phyloP scores from a whole-genome alignment of 2,888 invertebrate genomes.

The Busseola fusca region DNA sequence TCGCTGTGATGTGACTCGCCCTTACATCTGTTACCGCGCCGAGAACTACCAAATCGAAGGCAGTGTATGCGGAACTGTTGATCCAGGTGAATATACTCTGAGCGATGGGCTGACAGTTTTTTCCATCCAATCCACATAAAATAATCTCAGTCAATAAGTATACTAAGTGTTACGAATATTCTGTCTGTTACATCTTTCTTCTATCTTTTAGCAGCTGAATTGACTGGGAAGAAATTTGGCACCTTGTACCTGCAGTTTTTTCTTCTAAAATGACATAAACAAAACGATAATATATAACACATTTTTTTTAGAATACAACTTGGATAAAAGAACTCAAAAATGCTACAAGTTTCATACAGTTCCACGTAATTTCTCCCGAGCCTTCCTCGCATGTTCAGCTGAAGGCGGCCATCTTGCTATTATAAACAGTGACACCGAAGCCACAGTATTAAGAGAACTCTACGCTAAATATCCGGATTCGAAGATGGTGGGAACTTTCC shows the following conservation, averaged over 20 bases:
- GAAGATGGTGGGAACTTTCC: neutral
- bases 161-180: no score
- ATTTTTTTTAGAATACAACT: conserved; percentile 17
- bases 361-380: no score
- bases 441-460: conserved; percentile 59
- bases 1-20: no score
- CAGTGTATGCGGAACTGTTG: conserved; percentile 56
- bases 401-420: no score
- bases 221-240: no score
- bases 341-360: conserved; percentile 78
- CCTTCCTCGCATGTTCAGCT: no score
- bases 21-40: conserved; percentile 55
- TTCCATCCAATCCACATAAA: no score
- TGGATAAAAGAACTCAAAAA: conserved; percentile 52
- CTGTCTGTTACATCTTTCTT: no score
- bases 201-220: no score
- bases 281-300: neutral
- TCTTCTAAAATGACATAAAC: neutral
- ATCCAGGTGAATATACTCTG: conserved; percentile 26
- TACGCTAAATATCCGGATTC: conserved; percentile 8
- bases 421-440: no score
- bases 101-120: neutral
- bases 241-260: no score
- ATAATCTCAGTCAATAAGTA: no score
- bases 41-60: neutral